Conservation (phyloP, 2,888 invertebrate species). For the Nezara viridula region DNA sequence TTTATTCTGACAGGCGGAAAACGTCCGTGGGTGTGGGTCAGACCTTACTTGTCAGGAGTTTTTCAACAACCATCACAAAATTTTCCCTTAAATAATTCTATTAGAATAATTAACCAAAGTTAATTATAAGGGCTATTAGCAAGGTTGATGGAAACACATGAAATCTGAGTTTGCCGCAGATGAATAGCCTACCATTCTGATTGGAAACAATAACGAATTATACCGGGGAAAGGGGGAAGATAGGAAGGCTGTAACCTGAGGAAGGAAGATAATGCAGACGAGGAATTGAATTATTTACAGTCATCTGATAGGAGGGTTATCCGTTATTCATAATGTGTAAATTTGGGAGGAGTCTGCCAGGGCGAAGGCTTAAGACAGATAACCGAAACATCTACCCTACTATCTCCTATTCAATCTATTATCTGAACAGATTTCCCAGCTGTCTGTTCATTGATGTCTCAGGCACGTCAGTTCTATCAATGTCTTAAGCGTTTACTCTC, state of each 20-base stretch:
- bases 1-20: too few species aligned
- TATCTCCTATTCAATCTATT: constrained; percentile 26
- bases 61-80: too few species aligned
- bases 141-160: background rate
- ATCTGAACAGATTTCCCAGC: constrained; percentile 3
- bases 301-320: constrained; percentile 18
- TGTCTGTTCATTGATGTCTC: background rate
- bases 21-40: too few species aligned
- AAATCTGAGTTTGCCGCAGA: background rate
- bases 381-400: background rate
- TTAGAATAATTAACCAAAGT: background rate
- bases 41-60: too few species aligned
- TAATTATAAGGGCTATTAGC: background rate
- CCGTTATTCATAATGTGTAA: constrained; percentile 49
- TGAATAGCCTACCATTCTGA: background rate
- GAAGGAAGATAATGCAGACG: constrained; percentile 5
- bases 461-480: background rate
- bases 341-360: background rate
- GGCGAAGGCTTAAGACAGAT: constrained; percentile 3
- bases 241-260: background rate
- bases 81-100: too few species aligned
- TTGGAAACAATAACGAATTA: constrained; percentile 18
- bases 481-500: background rate
- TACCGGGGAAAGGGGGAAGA: background rate
- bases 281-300: constrained; percentile 38